A percentile compares a stretch with the other conserved stretches of the same genome.
phyloP scores from a whole-genome alignment of 2,797 vertebrate species.

The Poecile montanus region DNA sequence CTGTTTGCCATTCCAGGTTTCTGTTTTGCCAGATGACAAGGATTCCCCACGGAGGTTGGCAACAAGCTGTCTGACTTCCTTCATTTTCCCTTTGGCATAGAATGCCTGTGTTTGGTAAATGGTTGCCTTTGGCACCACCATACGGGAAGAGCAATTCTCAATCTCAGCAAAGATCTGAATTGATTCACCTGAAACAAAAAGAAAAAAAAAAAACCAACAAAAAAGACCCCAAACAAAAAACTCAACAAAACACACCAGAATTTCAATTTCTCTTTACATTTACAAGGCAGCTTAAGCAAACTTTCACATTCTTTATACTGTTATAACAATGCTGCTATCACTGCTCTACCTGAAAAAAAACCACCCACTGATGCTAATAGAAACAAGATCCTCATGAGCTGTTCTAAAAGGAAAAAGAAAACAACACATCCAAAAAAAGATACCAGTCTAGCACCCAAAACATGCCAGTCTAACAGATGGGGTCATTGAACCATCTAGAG shows the following conservation, averaged over 20 bases:
- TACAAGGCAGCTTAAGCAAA: neutral
- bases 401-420: neutral
- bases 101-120: slow-evolving; percentile 65
- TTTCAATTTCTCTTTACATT: neutral
- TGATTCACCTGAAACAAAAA: slow-evolving; percentile 85
- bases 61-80: slow-evolving; percentile 95
- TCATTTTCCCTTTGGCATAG: slow-evolving; percentile 96
- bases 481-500: neutral
- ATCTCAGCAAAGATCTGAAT: slow-evolving; percentile 98
- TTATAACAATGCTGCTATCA: neutral
- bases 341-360: neutral
- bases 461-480: neutral
- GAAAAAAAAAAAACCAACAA: slow-evolving; percentile 51
- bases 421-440: neutral
- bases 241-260: neutral
- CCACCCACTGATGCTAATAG: neutral
- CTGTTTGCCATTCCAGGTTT: slow-evolving; percentile 95
- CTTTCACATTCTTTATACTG: neutral
- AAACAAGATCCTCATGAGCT: neutral
- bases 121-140: slow-evolving; percentile 93
- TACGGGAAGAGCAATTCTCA: slow-evolving; percentile 94
- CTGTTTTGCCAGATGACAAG: slow-evolving; percentile 92
- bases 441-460: neutral
- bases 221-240: neutral
- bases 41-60: slow-evolving; percentile 92